Evolutionary conservation across 1,140 invertebrate species (phyloP).

Genomic region (Eupristina koningsbergeri): DNA sequence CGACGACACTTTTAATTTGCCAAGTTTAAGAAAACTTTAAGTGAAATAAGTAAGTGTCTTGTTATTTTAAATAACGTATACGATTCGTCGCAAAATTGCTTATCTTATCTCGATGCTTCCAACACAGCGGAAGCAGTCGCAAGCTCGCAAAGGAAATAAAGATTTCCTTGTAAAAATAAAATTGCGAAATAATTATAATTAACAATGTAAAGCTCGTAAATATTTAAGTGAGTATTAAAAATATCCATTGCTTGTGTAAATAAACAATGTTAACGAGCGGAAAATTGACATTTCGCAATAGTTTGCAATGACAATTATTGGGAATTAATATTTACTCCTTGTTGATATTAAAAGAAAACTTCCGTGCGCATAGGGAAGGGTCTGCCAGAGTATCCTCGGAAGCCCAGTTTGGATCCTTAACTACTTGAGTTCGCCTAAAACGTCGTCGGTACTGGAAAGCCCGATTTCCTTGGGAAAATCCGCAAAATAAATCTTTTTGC

Average conservation of each 20-base stretch:
- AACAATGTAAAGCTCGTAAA: background rate
- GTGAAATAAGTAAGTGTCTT: too few relatives aligned
- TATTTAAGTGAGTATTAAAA: background rate
- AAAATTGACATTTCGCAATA: too few relatives aligned
- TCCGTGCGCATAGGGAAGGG: too few relatives aligned
- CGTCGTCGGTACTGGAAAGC: background rate
- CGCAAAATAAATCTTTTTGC: slow-evolving; percentile 31
- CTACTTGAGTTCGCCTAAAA: background rate
- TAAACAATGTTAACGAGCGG: background rate
- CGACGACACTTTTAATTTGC: background rate
- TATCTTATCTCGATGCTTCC: background rate
- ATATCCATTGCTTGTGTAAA: background rate
- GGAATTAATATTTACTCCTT: too few relatives aligned
- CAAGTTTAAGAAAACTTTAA: background rate
- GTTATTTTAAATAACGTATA: background rate
- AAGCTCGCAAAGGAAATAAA: background rate
- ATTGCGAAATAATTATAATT: slow-evolving; percentile 10
- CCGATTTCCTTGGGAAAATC: slow-evolving; percentile 14
- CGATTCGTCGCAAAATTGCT: background rate
- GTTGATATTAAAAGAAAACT: too few relatives aligned
- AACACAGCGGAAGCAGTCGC: background rate
- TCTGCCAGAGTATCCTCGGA: too few relatives aligned
- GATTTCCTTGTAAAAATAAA: background rate
- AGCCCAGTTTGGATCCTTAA: background rate
- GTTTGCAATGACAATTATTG: too few relatives aligned